These are phyloP conservation scores for Charanyca ferruginea DNA, from an alignment of 2,888 invertebrate genomes.

Conservation along the genomic window DNA sequence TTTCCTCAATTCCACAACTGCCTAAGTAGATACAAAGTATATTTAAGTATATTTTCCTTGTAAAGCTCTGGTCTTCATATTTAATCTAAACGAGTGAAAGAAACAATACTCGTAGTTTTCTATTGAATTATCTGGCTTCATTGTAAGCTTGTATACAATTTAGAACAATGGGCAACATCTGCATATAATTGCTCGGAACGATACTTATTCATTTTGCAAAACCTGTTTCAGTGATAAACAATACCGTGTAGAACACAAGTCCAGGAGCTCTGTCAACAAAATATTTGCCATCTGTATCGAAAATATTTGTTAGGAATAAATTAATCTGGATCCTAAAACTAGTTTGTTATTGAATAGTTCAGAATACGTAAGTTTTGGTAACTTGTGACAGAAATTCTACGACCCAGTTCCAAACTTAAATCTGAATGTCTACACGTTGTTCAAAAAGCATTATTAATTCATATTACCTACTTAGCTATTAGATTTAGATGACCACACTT, in stretches of 20 bases:
- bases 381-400: conserved; percentile 2
- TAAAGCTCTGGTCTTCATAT: not conserved
- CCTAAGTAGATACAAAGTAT: no score
- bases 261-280: not conserved
- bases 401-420: conserved; percentile 20
- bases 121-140: not conserved
- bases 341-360: conserved; percentile 5
- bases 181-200: not conserved
- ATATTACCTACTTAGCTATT: not conserved
- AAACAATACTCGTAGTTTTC: conserved; percentile 2
- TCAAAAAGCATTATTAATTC: not conserved
- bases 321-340: conserved; percentile 8
- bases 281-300: not conserved
- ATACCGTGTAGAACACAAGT: not conserved
- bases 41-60: no score
- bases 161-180: conserved; percentile 2
- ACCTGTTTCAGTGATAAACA: not conserved
- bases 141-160: not conserved
- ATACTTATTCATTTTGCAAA: not conserved
- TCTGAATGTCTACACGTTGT: not conserved
- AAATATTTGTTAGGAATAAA: conserved; percentile 22
- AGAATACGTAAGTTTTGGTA: conserved; percentile 15
- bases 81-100: not conserved
- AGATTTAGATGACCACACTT: not conserved
- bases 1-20: no score